Evolutionary conservation across 2,113 vertebrate species (phyloP), one percentile per base, ranked within the genome.

Genomic region (Morone chrysops): DNA sequence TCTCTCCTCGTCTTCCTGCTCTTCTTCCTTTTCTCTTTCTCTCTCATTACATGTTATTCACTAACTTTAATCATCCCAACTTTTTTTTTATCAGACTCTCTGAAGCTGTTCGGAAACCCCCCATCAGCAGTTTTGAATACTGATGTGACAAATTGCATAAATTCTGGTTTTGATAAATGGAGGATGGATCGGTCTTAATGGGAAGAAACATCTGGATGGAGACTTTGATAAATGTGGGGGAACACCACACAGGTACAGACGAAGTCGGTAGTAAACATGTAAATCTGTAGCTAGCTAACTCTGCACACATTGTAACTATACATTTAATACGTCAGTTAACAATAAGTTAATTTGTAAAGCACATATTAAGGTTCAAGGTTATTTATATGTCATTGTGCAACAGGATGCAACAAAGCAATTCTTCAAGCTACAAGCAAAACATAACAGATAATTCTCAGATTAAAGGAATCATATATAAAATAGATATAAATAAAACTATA

Each of bases 71-170:
- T 69, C 47, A 59, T 38, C 4, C 48, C 12, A 54, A 25, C 57
- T 54, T 70, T 48, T 68, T 4, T 70, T 40, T 68, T 4, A 45
- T 3, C 20, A n/a, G 14, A 17, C 4, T 31, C 54, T 47, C 50
- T 67, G 22, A 40, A 57, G 53, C 40, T 73, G 17, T n/a, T 78
- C 14, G 10, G 16, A 71, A 62, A 31, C 9, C 60, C 50, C 47
- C 20, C 11, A 76, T 68, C 76, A 87, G 85, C 76, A 83, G 67
- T 80, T 61, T 31, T 51, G 60, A 67, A 56, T 9, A 25, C 14
- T 53, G 56, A 48, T 6, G 43, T 38, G 57, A 78, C 78, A 57
- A 74, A 76, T 72, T 20, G 10, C 38, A 13, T 13, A 20, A 51
- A 61, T 51, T 41, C 13, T 12, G 5, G 20, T 53, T 70, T 65